Conservation (phyloP, 2,888 invertebrate genomes). For the Ommatoiulus sabulosus region DNA sequence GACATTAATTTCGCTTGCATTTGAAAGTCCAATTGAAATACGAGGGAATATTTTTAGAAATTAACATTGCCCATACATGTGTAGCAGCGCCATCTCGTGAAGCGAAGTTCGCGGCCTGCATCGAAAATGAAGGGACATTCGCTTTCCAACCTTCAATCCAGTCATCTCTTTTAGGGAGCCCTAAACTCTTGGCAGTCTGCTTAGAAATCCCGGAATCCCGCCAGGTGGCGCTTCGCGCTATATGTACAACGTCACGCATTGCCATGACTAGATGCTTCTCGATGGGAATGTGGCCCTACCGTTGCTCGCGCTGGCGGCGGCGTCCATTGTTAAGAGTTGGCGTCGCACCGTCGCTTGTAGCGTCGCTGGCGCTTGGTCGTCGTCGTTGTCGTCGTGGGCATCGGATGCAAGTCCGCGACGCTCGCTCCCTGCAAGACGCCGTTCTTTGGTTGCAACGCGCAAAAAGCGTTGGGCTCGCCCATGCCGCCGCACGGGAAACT, state of each 20-base stretch:
- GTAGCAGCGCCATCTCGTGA: neutral
- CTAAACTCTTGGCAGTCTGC: too few relatives aligned
- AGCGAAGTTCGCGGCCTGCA: neutral
- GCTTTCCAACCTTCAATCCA: neutral
- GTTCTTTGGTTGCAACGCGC: constrained; percentile 48
- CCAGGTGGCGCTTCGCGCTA: neutral
- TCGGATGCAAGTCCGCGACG: constrained; percentile 1
- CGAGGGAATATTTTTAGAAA: too few relatives aligned
- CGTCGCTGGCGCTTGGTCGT: constrained; percentile 43
- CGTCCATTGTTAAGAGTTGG: constrained; percentile 42
- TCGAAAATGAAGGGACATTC: neutral
- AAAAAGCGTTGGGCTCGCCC: constrained; percentile 41
- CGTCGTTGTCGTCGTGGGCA: constrained; percentile 39
- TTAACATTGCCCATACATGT: too few relatives aligned
- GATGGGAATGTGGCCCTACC: neutral
- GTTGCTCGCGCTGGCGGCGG: neutral
- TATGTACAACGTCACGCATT: neutral
- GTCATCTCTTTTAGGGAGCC: neutral
- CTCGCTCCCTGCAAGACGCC: constrained; percentile 4
- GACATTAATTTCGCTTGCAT: too few relatives aligned
- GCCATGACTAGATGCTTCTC: constrained; percentile 6
- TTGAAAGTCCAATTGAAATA: too few relatives aligned
- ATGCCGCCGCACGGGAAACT: constrained; percentile 39
- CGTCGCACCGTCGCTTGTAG: constrained; percentile 45
- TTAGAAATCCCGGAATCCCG: neutral